Conservation (phyloP, 2,113 vertebrate genomes). For the Muntiacus reevesi region DNA sequence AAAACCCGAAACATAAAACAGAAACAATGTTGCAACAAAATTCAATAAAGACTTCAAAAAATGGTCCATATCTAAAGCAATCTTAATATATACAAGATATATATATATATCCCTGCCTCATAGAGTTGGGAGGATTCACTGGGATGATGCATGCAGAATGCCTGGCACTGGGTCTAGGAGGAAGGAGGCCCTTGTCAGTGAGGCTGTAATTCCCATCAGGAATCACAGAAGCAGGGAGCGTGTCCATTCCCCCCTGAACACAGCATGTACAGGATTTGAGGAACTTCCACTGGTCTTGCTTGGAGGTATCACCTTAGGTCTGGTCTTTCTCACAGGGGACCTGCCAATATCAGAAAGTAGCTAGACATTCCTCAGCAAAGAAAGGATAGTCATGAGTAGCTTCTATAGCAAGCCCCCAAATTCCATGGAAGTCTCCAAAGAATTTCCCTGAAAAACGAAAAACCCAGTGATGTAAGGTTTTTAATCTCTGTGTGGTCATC, state of each 20-base stretch:
- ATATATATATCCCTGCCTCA: background rate
- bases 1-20: no score
- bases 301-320: background rate
- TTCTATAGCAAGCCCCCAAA: background rate
- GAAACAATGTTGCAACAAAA: no score
- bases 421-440: background rate
- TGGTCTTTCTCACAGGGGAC: background rate
- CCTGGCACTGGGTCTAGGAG: background rate
- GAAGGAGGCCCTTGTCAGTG: background rate
- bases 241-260: background rate
- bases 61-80: background rate
- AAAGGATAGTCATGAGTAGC: background rate
- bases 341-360: background rate
- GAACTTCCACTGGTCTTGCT: background rate
- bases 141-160: background rate
- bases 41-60: background rate
- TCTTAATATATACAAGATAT: background rate
- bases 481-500: background rate
- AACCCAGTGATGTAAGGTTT: background rate
- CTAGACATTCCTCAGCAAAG: background rate
- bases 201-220: background rate
- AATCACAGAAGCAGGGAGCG: background rate
- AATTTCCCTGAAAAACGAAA: background rate
- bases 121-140: background rate
- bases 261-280: background rate